Conservation (phyloP, 2,797 vertebrate genomes). For the Antrozous pallidus region DNA sequence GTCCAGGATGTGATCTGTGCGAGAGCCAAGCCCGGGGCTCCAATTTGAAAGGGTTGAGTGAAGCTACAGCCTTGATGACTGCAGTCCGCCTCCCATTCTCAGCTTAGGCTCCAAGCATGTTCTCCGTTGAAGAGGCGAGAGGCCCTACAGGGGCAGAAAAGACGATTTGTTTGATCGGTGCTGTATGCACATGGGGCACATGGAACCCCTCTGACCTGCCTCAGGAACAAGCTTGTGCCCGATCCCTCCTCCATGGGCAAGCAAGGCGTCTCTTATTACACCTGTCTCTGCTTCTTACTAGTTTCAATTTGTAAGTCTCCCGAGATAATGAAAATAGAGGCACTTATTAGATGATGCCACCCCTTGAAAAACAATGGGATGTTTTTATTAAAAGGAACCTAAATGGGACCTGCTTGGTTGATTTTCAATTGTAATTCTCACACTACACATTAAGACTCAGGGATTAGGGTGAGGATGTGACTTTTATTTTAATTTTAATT, state of each 20-base stretch:
- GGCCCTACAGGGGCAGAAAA: background rate
- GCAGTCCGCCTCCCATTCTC: background rate
- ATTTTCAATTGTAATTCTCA: background rate
- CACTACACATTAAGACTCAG: background rate
- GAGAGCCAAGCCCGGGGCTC: background rate
- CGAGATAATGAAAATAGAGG: background rate
- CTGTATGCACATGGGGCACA: background rate
- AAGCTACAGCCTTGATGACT: background rate
- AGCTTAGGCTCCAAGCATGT: background rate
- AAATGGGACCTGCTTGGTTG: background rate
- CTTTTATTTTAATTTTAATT: background rate
- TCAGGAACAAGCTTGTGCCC: background rate
- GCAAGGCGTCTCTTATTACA: background rate
- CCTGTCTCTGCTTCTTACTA: background rate
- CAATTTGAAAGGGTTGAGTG: slow-evolving; percentile 44
- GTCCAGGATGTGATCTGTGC: background rate
- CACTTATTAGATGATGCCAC: background rate
- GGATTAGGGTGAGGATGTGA: background rate
- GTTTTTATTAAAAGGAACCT: background rate
- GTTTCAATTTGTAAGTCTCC: background rate
- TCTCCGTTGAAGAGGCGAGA: background rate
- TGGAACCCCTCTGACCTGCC: background rate
- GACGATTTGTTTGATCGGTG: background rate
- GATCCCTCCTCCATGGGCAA: background rate
- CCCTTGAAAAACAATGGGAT: background rate